phyloP scores from a whole-genome alignment of 2,797 vertebrate genomes.

The Crax fasciolata region DNA sequence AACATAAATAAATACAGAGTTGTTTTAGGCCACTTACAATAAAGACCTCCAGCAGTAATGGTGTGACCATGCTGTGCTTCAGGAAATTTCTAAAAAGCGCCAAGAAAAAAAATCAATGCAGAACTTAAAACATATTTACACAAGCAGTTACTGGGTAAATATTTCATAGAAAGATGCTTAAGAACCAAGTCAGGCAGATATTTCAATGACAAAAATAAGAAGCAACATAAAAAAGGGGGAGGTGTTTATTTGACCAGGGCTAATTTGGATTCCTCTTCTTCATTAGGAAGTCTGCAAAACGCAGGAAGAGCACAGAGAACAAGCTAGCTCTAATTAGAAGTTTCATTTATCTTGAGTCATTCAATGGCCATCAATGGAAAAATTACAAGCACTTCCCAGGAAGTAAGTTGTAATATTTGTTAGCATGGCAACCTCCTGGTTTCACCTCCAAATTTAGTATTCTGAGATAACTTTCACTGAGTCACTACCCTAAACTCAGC shows the following conservation, averaged over 20 bases:
- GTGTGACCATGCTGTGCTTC: constrained; percentile 33
- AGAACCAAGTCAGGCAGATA: constrained; percentile 38
- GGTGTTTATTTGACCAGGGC: neutral
- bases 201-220: constrained; percentile 3
- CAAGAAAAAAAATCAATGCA: neutral
- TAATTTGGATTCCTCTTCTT: neutral
- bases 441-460: constrained; percentile 72
- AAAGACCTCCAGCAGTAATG: constrained; percentile 37
- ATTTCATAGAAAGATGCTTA: constrained; percentile 32
- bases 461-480: constrained; percentile 67
- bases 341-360: constrained; percentile 52
- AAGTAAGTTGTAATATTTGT: constrained; percentile 61
- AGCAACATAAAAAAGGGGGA: neutral
- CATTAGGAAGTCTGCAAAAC: constrained; percentile 22
- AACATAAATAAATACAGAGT: constrained; percentile 39
- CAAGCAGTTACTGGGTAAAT: constrained; percentile 5
- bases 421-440: constrained; percentile 68
- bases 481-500: constrained; percentile 59
- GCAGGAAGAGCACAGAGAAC: neutral
- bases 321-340: neutral
- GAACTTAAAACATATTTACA: constrained; percentile 53
- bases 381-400: constrained; percentile 63
- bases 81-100: constrained; percentile 43
- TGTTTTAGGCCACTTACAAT: constrained; percentile 34
- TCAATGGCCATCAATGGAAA: constrained; percentile 62